A percentile compares a stretch with the other conserved stretches of the same genome.
Evolutionary conservation across 2,797 vertebrate genomes (phyloP).

Genomic region (Thamnophis elegans): DNA sequence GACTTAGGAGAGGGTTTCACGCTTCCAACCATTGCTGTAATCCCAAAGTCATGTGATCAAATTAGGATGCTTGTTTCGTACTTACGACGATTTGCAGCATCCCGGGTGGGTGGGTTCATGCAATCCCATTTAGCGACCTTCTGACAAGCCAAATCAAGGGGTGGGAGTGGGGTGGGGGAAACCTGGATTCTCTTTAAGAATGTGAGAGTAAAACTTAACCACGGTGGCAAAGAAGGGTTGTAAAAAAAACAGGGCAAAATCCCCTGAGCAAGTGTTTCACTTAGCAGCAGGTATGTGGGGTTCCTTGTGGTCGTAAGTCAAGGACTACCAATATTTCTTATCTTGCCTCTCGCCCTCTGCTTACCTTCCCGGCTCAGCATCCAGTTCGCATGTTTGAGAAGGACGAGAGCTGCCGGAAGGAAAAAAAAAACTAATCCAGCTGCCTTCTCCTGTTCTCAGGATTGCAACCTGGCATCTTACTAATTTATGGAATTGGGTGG

Average conservation of each 20-base stretch:
- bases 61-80: not conserved
- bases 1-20: not conserved
- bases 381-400: fast-evolving
- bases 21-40: fast-evolving
- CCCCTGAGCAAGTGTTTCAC: not conserved
- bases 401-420: not conserved
- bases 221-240: too few species aligned
- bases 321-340: not conserved
- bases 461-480: not conserved
- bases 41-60: fast-evolving
- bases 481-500: not conserved
- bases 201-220: not conserved
- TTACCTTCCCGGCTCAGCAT: not conserved
- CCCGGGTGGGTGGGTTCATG: not conserved
- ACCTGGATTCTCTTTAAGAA: not conserved
- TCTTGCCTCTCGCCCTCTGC: not conserved
- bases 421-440: not conserved
- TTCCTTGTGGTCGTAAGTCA: not conserved
- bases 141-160: not conserved
- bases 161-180: too few species aligned
- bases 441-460: not conserved
- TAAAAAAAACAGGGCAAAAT: not conserved
- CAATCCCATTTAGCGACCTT: not conserved
- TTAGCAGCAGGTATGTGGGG: not conserved
- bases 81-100: not conserved